Evolutionary conservation across 2,888 invertebrate genomes (phyloP).

Genomic region (Epinotia bilunana): DNA sequence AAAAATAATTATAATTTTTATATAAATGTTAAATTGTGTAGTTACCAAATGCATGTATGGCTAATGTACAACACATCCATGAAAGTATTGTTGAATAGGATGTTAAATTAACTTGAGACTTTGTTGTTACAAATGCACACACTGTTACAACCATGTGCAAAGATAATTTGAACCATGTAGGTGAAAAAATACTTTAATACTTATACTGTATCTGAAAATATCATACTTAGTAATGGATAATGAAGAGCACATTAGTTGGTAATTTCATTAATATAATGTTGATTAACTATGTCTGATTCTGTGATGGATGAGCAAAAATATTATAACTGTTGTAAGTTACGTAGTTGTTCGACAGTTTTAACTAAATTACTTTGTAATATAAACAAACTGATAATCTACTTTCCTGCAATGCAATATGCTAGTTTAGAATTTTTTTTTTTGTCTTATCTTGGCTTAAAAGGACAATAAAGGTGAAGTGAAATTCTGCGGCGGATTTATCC

Average conservation of each 20-base stretch:
- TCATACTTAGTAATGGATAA: not conserved
- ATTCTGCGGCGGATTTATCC: no score
- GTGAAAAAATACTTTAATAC: not conserved
- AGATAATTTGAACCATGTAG: not conserved
- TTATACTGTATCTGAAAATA: not conserved
- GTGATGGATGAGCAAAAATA: slow-evolving; percentile 31
- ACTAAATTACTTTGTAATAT: slow-evolving; percentile 1
- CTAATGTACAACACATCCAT: not conserved
- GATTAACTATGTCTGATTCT: slow-evolving; percentile 6
- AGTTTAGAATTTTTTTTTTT: not conserved
- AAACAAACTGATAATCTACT: not conserved
- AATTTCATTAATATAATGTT: not conserved
- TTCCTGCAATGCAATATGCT: not conserved
- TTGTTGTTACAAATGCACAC: no score
- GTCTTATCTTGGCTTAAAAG: not conserved
- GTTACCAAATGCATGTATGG: slow-evolving; percentile 35
- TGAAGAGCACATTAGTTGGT: slow-evolving; percentile 11
- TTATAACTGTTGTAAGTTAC: slow-evolving; percentile 13
- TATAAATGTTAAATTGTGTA: slow-evolving; percentile 31
- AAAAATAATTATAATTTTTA: slow-evolving; percentile 26
- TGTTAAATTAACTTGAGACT: not conserved
- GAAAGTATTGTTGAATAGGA: slow-evolving; percentile 3
- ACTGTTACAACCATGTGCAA: no score
- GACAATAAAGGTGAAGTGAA: not conserved
- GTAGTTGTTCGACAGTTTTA: not conserved